Base-by-base conservation (phyloP, 2,888 invertebrate species). In the Dynastes hyllus region DNA sequence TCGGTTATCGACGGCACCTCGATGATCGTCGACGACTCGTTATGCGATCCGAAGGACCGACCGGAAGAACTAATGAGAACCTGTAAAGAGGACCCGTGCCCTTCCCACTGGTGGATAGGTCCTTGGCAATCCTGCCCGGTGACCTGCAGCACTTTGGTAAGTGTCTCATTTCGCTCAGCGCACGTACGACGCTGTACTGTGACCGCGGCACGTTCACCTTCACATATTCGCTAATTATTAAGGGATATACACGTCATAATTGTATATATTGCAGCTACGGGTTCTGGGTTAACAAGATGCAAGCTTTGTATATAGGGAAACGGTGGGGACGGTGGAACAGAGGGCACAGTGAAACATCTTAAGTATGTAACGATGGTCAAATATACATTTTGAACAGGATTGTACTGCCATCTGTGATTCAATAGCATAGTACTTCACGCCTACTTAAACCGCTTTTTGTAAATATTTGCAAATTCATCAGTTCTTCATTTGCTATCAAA, bases 51-150 rank as follows among this genome's bases (percentile, higher is more conserved):
- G 16, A 78, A 83, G 0, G 90, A 91, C 80, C 91, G 91, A 22
- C 93, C 93, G 29, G 89, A 90, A 63, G 92, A 93, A 83, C 89
- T 92, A 84, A 91, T 92, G 86, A 91, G 93, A 82, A 89, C 90
- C 63, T 96, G 96, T 87, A 93, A 93, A 86, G 91, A 90, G 79
- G 92, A 92, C 82, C 90, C 91, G 53, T 93, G 94, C 87, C 93
- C 93, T 9, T 92, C 93, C n/a, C 92, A 93, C 86, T 97, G 97
- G 97, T 96, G 96, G 95, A 91, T 93, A 32, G 96, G 96, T 0
- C 93, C 94, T 0, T 97, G 97, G 97, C 95, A 95, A 85, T 92
- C 94, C 79, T 97, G 97, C 88, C 92, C 94, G 4, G 92, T 92
- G 0, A 93, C 93, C 0, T 95, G 95, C 85, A 91, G 82, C n/a